Evolutionary conservation across 2,113 vertebrate genomes (phyloP).

Genomic region (Lagenorhynchus albirostris): DNA sequence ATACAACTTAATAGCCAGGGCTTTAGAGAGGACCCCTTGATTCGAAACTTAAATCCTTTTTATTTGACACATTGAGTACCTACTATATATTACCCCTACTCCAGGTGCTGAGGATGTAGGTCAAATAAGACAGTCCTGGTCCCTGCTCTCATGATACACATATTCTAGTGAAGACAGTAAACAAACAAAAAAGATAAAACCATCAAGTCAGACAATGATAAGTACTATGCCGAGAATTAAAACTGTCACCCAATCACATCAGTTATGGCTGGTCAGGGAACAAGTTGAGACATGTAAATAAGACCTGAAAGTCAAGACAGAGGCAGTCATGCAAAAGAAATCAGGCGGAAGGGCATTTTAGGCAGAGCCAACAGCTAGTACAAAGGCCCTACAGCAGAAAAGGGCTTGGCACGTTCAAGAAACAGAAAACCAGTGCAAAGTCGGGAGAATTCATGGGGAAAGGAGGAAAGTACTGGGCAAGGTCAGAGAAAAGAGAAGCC

Average conservation of each 20-base stretch:
- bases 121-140: not conserved
- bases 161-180: not conserved
- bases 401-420: not conserved
- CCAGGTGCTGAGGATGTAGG: not conserved
- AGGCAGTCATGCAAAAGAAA: not conserved
- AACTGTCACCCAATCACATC: not conserved
- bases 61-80: not conserved
- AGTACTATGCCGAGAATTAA: not conserved
- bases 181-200: not conserved
- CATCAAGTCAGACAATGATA: not conserved
- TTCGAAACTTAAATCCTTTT: not conserved
- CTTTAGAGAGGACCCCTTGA: not conserved
- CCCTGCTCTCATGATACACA: not conserved
- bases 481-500: not conserved
- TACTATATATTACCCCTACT: not conserved
- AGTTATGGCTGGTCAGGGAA: not conserved
- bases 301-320: not conserved
- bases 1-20: not conserved
- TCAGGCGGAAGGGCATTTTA: not conserved
- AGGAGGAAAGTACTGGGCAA: not conserved
- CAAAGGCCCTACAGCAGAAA: not conserved
- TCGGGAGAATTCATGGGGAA: not conserved
- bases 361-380: not conserved
- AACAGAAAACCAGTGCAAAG: not conserved
- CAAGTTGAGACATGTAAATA: not conserved